Conservation (phyloP, 2,113 vertebrate species). For the Dipodomys ordii region DNA sequence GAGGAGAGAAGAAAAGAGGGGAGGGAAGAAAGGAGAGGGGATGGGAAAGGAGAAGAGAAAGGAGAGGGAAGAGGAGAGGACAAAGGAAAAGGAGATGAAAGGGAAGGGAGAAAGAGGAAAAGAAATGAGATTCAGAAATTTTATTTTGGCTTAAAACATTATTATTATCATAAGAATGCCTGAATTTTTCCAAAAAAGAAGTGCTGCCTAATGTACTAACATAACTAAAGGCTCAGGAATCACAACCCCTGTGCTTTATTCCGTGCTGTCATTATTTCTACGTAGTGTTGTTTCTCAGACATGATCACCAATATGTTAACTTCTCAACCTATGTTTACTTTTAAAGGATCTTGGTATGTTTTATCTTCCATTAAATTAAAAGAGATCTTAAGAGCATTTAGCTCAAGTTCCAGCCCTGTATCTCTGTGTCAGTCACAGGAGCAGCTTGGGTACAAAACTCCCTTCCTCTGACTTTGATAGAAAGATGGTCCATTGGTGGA, state of each 20-base stretch:
- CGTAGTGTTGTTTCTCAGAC: not conserved
- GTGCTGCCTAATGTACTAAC: not conserved
- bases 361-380: conserved; percentile 7
- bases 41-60: too few species aligned
- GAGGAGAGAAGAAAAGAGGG: too few species aligned
- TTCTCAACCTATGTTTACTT: conserved; percentile 36
- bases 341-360: not conserved
- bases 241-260: not conserved
- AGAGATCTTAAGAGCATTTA: not conserved
- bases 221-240: not conserved
- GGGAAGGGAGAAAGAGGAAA: too few species aligned
- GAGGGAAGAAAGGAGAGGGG: too few species aligned
- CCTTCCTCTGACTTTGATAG: conserved; percentile 4
- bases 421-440: not conserved
- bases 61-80: too few species aligned
- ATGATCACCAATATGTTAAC: not conserved
- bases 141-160: not conserved
- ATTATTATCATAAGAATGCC: not conserved
- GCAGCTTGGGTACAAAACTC: not conserved
- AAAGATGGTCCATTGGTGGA: not conserved
- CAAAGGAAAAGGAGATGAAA: too few species aligned
- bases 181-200: not conserved
- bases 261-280: not conserved
- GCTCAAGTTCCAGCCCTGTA: not conserved
- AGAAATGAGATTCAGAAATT: conserved; percentile 16